Conservation (phyloP, 2,888 invertebrate genomes). For the Eledona agricola region DNA sequence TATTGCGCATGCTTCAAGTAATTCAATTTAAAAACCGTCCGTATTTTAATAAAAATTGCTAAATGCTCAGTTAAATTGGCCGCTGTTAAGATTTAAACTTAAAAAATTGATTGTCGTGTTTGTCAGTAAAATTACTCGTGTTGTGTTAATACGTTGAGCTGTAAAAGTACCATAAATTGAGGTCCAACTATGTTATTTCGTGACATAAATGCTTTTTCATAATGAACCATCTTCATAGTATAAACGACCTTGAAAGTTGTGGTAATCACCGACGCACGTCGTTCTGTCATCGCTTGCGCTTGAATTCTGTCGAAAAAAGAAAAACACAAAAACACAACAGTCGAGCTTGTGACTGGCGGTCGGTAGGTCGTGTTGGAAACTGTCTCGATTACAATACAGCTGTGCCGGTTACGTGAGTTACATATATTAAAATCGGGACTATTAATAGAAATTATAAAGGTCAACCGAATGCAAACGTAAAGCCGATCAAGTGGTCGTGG, state of each 20-base stretch:
- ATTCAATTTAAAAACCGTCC: too few relatives aligned
- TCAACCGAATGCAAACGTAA: conserved; percentile 19
- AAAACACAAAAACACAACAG: conserved; percentile 31
- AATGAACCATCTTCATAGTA: background rate
- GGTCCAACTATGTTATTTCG: too few relatives aligned
- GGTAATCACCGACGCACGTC: conserved; percentile 19
- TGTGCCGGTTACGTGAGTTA: conserved; percentile 15
- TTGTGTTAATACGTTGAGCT: too few relatives aligned
- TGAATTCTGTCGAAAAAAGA: conserved; percentile 19
- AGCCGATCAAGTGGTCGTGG: conserved; percentile 18
- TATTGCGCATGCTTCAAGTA: too few relatives aligned
- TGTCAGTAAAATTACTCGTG: too few relatives aligned
- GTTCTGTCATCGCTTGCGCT: too few relatives aligned
- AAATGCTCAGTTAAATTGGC: too few relatives aligned
- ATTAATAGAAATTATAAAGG: conserved; percentile 27
- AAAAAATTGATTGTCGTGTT: too few relatives aligned
- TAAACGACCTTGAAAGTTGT: conserved; percentile 8
- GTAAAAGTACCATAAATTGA: too few relatives aligned
- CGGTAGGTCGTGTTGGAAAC: conserved; percentile 15
- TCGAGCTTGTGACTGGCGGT: background rate
- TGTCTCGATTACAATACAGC: conserved; percentile 15
- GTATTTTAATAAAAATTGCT: too few relatives aligned
- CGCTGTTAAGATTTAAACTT: too few relatives aligned
- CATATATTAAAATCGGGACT: conserved; percentile 13
- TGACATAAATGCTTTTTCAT: too few relatives aligned